Percentiles rank a stretch among this genome's conserved stretches.
phyloP scores from a whole-genome alignment of 2,888 invertebrate species.

The Diarsia mendica region DNA sequence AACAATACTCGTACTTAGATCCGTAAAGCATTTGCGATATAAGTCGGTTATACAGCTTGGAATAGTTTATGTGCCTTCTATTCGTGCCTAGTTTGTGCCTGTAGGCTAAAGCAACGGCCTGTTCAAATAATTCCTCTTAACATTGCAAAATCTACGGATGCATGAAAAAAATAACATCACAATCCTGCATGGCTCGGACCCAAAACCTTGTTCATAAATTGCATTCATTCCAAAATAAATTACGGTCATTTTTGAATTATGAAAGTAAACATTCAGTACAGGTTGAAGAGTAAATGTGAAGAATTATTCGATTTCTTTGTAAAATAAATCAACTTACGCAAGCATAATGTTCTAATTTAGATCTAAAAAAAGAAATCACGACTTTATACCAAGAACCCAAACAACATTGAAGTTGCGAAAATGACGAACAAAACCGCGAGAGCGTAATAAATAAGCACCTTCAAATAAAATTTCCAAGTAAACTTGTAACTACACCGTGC shows the following conservation, averaged over 20 bases:
- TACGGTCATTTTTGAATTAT: neutral
- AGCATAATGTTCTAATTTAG: neutral
- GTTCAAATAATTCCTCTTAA: constrained; percentile 52
- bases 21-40: neutral
- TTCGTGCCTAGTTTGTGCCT: neutral
- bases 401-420: constrained; percentile 29
- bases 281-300: neutral
- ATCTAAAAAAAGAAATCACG: neutral
- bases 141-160: constrained; percentile 32
- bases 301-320: neutral
- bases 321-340: neutral
- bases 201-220: constrained; percentile 29
- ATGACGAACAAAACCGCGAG: constrained; percentile 23
- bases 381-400: constrained; percentile 17
- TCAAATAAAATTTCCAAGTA: constrained; percentile 49
- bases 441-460: constrained; percentile 45
- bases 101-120: constrained; percentile 23
- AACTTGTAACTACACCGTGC: constrained; percentile 59
- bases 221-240: constrained; percentile 13
- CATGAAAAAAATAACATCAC: constrained; percentile 37
- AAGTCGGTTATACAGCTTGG: neutral
- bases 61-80: constrained; percentile 9
- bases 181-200: constrained; percentile 19
- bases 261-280: neutral
- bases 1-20: neutral